Percentiles rank a stretch among this genome's conserved stretches.
Evolutionary conservation across 2,888 invertebrate species (phyloP).

Genomic region (Neoscelio sp.): DNA sequence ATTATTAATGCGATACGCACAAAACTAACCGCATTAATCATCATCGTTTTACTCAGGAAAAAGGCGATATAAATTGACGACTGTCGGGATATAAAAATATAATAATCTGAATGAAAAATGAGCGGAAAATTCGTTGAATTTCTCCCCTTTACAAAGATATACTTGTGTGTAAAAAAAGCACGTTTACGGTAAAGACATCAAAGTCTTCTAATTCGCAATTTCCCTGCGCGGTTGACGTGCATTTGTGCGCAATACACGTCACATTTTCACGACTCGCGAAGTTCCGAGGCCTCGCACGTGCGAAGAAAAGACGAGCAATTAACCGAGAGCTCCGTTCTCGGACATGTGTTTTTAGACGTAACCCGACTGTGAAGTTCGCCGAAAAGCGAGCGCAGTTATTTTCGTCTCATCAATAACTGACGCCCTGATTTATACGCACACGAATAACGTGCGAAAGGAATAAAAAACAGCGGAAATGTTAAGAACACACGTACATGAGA

Average conservation of each 20-base stretch:
- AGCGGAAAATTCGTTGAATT: conserved; percentile 35
- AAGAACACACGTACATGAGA: no score
- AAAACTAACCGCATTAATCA: conserved; percentile 16
- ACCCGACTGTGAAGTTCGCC: background rate
- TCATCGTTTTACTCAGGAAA: conserved; percentile 5
- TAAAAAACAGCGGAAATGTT: no score
- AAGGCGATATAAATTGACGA: conserved; percentile 29
- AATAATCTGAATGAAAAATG: conserved; percentile 31
- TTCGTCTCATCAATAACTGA: conserved; percentile 62
- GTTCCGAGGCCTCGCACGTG: conserved; percentile 18
- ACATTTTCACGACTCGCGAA: background rate
- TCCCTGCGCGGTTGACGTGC: conserved; percentile 1
- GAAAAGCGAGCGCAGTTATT: conserved; percentile 47
- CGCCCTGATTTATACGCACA: conserved; percentile 50
- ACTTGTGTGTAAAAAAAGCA: conserved; percentile 32
- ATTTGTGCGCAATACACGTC: conserved; percentile 29
- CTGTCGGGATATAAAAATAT: background rate
- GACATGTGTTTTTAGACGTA: conserved; percentile 55
- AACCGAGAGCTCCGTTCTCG: conserved; percentile 31
- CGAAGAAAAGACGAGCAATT: conserved; percentile 50
- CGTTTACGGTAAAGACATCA: conserved; percentile 43
- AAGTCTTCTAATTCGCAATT: conserved; percentile 32
- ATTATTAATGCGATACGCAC: background rate
- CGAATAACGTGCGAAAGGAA: conserved; percentile 26
- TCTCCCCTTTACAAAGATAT: conserved; percentile 1